A percentile compares a stretch with the other conserved stretches of the same genome.
Evolutionary conservation across 2,888 invertebrate genomes (phyloP).

Genomic region (Alloplasta piceator): DNA sequence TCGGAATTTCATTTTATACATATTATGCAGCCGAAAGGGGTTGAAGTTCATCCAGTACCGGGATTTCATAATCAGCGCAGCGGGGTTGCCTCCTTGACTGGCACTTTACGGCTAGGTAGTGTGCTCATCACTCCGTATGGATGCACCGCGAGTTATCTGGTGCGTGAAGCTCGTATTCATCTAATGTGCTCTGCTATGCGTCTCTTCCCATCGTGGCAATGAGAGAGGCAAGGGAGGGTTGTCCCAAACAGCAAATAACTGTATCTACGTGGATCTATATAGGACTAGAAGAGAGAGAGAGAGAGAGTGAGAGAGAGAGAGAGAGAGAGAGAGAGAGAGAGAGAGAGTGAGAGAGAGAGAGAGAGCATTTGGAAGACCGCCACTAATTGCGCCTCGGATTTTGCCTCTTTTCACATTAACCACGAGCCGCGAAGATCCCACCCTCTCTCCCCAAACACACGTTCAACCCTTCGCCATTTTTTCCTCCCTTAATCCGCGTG

Average conservation of each 20-base stretch:
- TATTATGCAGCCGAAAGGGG: slow-evolving; percentile 1
- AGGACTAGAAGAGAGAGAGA: not conserved
- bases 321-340: slow-evolving; percentile 26
- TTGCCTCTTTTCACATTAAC: slow-evolving; percentile 58
- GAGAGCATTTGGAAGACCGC: slow-evolving; percentile 68
- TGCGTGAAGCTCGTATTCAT: slow-evolving; percentile 78
- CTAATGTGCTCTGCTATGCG: slow-evolving; percentile 61
- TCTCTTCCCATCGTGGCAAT: slow-evolving; percentile 46
- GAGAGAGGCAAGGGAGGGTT: not conserved
- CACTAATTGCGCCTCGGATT: slow-evolving; percentile 72
- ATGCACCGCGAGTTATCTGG: slow-evolving; percentile 71
- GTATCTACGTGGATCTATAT: not conserved
- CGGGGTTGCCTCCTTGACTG: slow-evolving; percentile 62
- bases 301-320: slow-evolving; percentile 19
- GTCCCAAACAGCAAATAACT: not conserved
- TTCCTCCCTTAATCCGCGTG: slow-evolving; percentile 26
- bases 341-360: slow-evolving; percentile 9
- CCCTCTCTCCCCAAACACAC: slow-evolving; percentile 22
- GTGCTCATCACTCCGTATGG: slow-evolving; percentile 49
- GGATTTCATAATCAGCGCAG: slow-evolving; percentile 65
- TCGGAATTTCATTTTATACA: slow-evolving; percentile 74
- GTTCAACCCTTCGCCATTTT: slow-evolving; percentile 25
- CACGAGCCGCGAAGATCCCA: slow-evolving; percentile 49
- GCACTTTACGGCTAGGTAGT: slow-evolving; percentile 60
- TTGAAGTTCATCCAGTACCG: not conserved